phyloP scores from a whole-genome alignment of 1,140 invertebrate species.

The Drosophila kohkoa region DNA sequence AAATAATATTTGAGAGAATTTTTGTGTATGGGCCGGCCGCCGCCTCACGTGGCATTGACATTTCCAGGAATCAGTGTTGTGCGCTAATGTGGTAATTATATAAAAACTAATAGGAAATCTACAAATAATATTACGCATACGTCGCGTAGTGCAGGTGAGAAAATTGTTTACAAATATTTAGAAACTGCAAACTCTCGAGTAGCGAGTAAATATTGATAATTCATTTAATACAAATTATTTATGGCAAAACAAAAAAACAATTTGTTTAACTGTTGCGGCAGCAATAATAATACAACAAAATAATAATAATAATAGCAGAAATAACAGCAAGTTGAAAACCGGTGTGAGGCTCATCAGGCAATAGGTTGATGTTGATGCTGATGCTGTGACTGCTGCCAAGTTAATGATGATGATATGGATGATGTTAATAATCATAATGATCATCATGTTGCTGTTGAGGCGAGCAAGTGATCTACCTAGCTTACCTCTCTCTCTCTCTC shows the following conservation, averaged over 20 bases:
- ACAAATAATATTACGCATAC: constrained; percentile 56
- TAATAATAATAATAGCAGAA: neutral
- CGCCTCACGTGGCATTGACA: constrained; percentile 62
- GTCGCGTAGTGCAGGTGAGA: constrained; percentile 27
- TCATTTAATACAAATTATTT: constrained; percentile 7
- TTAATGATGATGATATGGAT: constrained; percentile 14
- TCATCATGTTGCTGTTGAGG: constrained; percentile 2
- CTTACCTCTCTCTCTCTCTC: constrained; percentile 5
- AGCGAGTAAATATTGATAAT: constrained; percentile 6
- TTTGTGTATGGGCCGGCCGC: neutral
- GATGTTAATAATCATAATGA: neutral
- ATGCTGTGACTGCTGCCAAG: constrained; percentile 6
- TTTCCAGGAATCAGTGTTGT: constrained; percentile 37
- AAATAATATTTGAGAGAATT: constrained; percentile 21
- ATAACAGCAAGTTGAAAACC: constrained; percentile 32
- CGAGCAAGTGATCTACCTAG: constrained; percentile 31
- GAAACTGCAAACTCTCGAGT: constrained; percentile 4
- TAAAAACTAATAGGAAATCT: constrained; percentile 44
- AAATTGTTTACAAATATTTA: neutral
- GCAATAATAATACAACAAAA: constrained; percentile 14
- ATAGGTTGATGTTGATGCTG: constrained; percentile 7
- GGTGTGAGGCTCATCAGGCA: constrained; percentile 11
- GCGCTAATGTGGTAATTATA: constrained; percentile 48
- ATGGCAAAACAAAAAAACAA: constrained; percentile 16
- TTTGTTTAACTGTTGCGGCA: constrained; percentile 38